Base-by-base conservation (phyloP, 2,797 vertebrate species). In the Chelidonichthys spinosus region DNA sequence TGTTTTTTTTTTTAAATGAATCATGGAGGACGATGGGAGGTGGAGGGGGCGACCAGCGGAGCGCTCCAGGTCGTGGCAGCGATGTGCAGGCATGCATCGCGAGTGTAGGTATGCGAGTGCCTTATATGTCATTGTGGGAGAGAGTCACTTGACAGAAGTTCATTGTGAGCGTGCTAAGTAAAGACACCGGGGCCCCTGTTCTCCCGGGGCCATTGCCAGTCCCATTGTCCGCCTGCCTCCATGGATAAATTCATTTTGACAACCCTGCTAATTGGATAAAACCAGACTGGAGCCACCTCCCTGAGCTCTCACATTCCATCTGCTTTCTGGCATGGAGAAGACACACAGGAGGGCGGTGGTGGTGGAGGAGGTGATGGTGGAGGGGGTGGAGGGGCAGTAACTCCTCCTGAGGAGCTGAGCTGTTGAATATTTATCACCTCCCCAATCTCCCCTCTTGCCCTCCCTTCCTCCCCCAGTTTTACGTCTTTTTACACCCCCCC, bases 241-340 rank as follows among this genome's bases (percentile, higher is more conserved):
- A 91, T 95, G 95, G 95, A 96, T 97, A 97, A 97, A 98, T 97
- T 97, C 96, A 96, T 96, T 96, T 96, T 97, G 98, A 98, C 98
- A 98, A 96, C 96, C 97, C 94, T 98, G 92, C 96, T 97, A 98
- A 99, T 98, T 98, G 97, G 97, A 98, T 98, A 97, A 98, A 96
- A 93, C 93, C 88, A 91, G 94, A 91, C 90, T 85, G 90, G 89
- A 92, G 92, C 91, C 89, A 95, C 95, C 94, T 90, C 91, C 95
- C 94, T 83, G 94, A 95, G 94, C 92, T 85, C 94, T 97, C 96
- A 95, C 94, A 95, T 95, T 95, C 95, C 94, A 95, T 95, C 94
- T 94, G 93, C 91, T 95, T 93, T 93, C 92, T 94, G 85, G 89
- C 91, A 93, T 83, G 83, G 89, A 93, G 90, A 87, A 83, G 87